Conservation (phyloP, 2,797 vertebrate species). For the Eurystomus glaucurus region DNA sequence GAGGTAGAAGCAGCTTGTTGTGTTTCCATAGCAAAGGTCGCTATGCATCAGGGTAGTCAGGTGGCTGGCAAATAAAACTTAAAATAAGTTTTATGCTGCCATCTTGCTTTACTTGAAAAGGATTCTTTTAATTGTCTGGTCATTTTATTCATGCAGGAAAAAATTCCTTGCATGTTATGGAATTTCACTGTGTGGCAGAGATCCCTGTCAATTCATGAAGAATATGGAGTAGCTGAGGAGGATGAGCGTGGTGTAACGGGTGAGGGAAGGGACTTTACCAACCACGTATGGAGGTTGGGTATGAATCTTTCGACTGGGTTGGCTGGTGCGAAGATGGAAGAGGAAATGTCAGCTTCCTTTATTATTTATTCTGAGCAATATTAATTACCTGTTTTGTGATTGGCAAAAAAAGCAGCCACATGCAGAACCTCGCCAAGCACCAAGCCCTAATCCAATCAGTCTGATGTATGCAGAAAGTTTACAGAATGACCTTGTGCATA, state of each 20-base stretch:
- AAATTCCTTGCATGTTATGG: constrained; percentile 55
- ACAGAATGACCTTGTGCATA: constrained; percentile 71
- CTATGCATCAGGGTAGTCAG: constrained; percentile 13
- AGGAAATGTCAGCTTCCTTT: constrained; percentile 50
- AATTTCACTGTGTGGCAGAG: neutral
- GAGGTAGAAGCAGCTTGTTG: constrained; percentile 41
- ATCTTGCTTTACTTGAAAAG: constrained; percentile 23
- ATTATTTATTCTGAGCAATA: constrained; percentile 39
- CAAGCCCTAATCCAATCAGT: constrained; percentile 49
- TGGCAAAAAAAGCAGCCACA: constrained; percentile 4
- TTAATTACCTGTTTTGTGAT: constrained; percentile 51
- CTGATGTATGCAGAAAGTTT: constrained; percentile 54
- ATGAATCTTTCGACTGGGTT: neutral
- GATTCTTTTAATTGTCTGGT: neutral
- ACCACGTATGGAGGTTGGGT: neutral
- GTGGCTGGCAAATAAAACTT: constrained; percentile 25
- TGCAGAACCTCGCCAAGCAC: constrained; percentile 27
- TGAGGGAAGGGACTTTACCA: neutral
- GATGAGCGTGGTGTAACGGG: neutral
- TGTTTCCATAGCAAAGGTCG: constrained; percentile 68
- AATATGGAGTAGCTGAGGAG: constrained; percentile 2
- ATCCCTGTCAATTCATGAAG: neutral
- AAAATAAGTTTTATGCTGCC: neutral
- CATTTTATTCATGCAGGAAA: constrained; percentile 35
- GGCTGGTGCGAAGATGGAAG: neutral